Conservation (phyloP, 92 coral and sea anemone genomes). For the Diadumene lineata region DNA sequence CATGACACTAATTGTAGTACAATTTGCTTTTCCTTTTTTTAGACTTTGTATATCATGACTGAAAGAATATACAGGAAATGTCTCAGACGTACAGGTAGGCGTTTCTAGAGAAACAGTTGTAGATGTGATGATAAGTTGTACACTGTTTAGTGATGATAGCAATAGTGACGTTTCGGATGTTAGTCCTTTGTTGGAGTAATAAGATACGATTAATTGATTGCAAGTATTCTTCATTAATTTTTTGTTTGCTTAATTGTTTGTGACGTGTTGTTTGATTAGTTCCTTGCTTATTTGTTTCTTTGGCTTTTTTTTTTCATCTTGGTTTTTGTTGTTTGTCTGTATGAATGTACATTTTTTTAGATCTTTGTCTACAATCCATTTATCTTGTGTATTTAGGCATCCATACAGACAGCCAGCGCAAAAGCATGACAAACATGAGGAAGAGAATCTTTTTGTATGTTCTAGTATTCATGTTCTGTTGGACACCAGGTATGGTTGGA, state of each 20-base stretch:
- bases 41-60: slow-evolving; percentile 63
- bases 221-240: no score
- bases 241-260: background rate
- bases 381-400: slow-evolving; percentile 50
- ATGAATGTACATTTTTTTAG: background rate
- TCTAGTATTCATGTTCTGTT: slow-evolving; percentile 77
- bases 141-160: no score
- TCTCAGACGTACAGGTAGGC: slow-evolving; percentile 73
- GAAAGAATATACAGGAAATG: slow-evolving; percentile 69
- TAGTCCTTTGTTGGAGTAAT: no score
- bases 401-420: slow-evolving; percentile 81
- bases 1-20: background rate
- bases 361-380: no score
- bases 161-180: no score
- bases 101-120: no score
- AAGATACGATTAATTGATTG: no score
- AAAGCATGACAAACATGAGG: slow-evolving; percentile 68
- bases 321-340: background rate
- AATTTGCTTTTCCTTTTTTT: background rate
- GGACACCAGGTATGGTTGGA: slow-evolving; percentile 82
- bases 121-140: no score
- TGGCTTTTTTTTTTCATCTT: background rate
- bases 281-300: background rate
- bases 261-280: background rate
- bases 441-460: slow-evolving; percentile 69